Evolutionary conservation across 2,113 vertebrate species (phyloP).

Genomic region (Pitta sordida): DNA sequence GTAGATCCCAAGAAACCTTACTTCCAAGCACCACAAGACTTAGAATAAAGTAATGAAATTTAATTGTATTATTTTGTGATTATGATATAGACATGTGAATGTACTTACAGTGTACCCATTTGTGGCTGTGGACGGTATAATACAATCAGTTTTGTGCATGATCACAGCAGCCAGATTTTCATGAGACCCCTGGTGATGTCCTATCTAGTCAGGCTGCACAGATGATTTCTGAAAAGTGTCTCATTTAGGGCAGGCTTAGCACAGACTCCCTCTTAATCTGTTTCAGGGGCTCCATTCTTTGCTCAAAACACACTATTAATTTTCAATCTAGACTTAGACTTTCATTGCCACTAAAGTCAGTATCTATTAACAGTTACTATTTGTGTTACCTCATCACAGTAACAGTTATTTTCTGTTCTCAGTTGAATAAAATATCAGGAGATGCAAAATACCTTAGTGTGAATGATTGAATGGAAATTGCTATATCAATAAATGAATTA

Average conservation of each 20-base stretch:
- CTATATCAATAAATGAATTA: neutral
- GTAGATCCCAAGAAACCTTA: neutral
- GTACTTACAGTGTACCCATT: neutral
- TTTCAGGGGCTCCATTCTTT: neutral
- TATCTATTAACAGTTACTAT: neutral
- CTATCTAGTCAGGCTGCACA: neutral
- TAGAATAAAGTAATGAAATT: neutral
- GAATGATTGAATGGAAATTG: neutral
- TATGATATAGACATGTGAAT: neutral
- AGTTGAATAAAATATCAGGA: neutral
- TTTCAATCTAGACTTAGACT: neutral
- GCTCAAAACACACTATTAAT: neutral
- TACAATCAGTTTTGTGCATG: neutral
- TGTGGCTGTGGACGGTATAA: neutral
- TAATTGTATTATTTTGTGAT: neutral
- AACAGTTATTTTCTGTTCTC: neutral
- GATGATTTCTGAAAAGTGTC: neutral
- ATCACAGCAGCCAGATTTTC: neutral
- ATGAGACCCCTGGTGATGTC: neutral
- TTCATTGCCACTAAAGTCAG: neutral
- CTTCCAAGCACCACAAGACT: neutral
- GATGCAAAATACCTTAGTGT: neutral
- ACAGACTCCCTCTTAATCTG: neutral
- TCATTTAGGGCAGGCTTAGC: neutral
- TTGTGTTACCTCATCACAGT: neutral